Evolutionary conservation across 2,113 vertebrate species (phyloP).

Genomic region (Ammodytes marinus): DNA sequence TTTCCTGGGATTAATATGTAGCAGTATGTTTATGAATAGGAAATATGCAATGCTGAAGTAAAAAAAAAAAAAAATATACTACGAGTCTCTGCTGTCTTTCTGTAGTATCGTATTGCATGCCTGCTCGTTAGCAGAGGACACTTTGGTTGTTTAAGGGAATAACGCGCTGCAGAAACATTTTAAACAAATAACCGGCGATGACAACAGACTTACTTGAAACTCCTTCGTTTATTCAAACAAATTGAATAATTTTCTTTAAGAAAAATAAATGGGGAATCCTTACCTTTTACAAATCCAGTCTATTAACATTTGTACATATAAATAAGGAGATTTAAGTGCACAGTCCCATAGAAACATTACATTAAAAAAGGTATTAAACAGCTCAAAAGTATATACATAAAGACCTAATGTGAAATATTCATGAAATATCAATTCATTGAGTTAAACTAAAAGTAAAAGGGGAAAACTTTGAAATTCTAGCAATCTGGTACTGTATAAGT

Average conservation of each 20-base stretch:
- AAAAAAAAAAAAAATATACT: constrained; percentile 58
- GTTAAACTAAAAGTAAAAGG: neutral
- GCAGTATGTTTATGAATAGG: constrained; percentile 68
- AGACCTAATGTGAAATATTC: constrained; percentile 29
- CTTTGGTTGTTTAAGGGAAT: neutral
- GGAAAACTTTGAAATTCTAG: neutral
- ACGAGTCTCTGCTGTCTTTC: constrained; percentile 1
- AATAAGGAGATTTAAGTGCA: constrained; percentile 68
- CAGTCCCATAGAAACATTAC: constrained; percentile 46
- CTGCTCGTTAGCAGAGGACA: neutral
- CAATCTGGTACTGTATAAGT: constrained; percentile 5
- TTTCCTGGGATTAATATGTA: constrained; percentile 42
- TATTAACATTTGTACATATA: constrained; percentile 81
- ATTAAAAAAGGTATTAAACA: constrained; percentile 53
- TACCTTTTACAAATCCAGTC: constrained; percentile 68
- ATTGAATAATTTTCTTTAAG: constrained; percentile 61
- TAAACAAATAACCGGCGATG: neutral
- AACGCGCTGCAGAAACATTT: neutral
- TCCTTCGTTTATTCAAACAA: constrained; percentile 78
- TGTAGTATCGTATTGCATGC: neutral
- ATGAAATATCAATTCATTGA: constrained; percentile 16
- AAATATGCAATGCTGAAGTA: constrained; percentile 77
- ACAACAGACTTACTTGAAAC: constrained; percentile 12
- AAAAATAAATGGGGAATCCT: constrained; percentile 75
- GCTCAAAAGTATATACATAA: constrained; percentile 50